Evolutionary conservation across 1,140 invertebrate species (phyloP), one percentile per base, ranked within the genome.

Genomic region (Lasaia peninsularis): DNA sequence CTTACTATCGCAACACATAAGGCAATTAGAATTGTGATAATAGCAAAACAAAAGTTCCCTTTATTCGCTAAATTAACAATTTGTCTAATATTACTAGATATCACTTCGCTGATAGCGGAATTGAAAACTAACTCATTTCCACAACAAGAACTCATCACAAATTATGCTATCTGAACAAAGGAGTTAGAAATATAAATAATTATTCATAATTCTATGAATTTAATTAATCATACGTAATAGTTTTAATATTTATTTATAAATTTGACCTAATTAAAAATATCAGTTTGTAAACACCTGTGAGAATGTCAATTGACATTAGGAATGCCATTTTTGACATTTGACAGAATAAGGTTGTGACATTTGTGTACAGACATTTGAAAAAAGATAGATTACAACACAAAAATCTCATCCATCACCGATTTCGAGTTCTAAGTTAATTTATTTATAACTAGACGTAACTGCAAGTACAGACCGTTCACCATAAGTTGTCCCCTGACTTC

Each of bases 91-190:
- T 84, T 80, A 71, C 58, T 67, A 12, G 70, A 68, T 32, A 87
- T 60, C 56, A 85, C 71, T 78, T 87, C 81, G 61, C 71, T 75
- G 57, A 79, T 49, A 53, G 73, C 81, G 40, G 81, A 77, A 77
- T 78, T 81, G 58, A 71, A 75, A 55, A 85, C 55, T 57, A 87
- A 69, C 57, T 87, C 84, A 58, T 84, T 84, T 44, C 81, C 78
- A 55, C 84, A 87, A 79, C 84, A 87, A 76, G 79, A 81, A 84
- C 56, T 84, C 84, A 87, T 85, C 66, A 85, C 84, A 87, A 73
- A 67, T 65, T 54, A 71, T 49, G 52, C 16, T 24, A 48, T 5
- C 9, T 48, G 11, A 48, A 20, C 18, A 48, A 9, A n/a, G 20
- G 44, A 32, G 21, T 4, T 28, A 48, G 18, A 48, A 48, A 21